Evolutionary conservation across 2,888 invertebrate genomes (phyloP).

Genomic region (Agrotis clavis): DNA sequence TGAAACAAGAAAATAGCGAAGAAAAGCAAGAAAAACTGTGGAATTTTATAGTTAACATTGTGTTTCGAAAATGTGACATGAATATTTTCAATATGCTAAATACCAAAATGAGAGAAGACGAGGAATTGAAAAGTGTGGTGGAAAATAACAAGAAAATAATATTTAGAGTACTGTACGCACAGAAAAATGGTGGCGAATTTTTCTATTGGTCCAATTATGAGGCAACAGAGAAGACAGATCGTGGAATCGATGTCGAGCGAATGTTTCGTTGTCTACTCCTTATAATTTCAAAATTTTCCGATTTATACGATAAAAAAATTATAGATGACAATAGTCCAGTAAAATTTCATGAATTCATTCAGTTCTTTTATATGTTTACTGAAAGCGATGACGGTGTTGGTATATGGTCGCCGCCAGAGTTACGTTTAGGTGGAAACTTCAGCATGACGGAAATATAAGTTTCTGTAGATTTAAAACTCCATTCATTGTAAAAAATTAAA

Average conservation of each 20-base stretch:
- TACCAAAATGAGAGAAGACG: conserved; percentile 1
- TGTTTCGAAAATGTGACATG: neutral
- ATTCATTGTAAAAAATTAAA: too few relatives aligned
- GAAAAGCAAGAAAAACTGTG: conserved; percentile 5
- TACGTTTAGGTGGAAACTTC: too few relatives aligned
- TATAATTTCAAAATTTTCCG: neutral
- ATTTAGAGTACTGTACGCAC: neutral
- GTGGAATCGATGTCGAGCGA: neutral
- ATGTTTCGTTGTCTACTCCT: neutral
- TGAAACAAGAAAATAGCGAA: neutral
- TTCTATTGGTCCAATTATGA: neutral
- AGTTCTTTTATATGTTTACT: neutral
- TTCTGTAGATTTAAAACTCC: too few relatives aligned
- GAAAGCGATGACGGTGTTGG: neutral
- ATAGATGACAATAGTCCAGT: neutral
- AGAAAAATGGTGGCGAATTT: neutral
- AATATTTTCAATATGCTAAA: conserved; percentile 9
- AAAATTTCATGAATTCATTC: conserved; percentile 4
- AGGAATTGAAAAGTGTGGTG: neutral
- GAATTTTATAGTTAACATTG: conserved; percentile 3
- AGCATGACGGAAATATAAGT: too few relatives aligned
- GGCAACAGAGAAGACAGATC: neutral
- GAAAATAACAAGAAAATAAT: conserved; percentile 8
- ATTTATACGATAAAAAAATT: neutral
- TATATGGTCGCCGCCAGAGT: too few relatives aligned